These are phyloP conservation scores for Tragulus kanchil DNA, from an alignment of 2,113 vertebrate genomes.

Conservation along the genomic window DNA sequence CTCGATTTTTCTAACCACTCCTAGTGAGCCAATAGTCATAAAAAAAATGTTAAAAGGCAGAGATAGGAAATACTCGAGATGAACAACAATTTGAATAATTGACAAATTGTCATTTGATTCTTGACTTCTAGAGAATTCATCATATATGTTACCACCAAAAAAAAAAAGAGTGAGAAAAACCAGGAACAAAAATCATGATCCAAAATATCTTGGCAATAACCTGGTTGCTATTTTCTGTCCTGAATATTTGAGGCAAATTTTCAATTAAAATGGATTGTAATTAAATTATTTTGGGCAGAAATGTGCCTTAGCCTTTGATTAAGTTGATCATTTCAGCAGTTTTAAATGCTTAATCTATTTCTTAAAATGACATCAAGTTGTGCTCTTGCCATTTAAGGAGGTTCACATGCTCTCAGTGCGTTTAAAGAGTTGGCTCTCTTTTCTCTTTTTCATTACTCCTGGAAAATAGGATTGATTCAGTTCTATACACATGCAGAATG, in stretches of 20 bases:
- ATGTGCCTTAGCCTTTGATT: slow-evolving; percentile 80
- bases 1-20: slow-evolving; percentile 9
- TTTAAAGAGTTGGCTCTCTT: background rate
- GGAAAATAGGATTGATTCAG: slow-evolving; percentile 77
- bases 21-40: background rate
- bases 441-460: slow-evolving; percentile 50
- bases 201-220: slow-evolving; percentile 84
- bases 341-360: slow-evolving; percentile 78
- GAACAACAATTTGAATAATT: slow-evolving; percentile 63
- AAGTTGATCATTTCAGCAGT: slow-evolving; percentile 74
- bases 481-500: slow-evolving; percentile 64
- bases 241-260: slow-evolving; percentile 83
- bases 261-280: slow-evolving; percentile 84
- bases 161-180: slow-evolving; percentile 54
- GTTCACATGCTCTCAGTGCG: background rate
- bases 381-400: slow-evolving; percentile 14
- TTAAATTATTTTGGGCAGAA: slow-evolving; percentile 81
- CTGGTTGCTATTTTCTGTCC: slow-evolving; percentile 74
- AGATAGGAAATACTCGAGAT: background rate
- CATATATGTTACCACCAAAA: slow-evolving; percentile 17
- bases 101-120: slow-evolving; percentile 41
- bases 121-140: slow-evolving; percentile 53
- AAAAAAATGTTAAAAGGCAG: slow-evolving; percentile 25
- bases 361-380: slow-evolving; percentile 67
- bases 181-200: slow-evolving; percentile 69